These are phyloP conservation scores for Eupristina koningsbergeri DNA, from an alignment of 1,140 invertebrate species.

Conservation along the genomic window DNA sequence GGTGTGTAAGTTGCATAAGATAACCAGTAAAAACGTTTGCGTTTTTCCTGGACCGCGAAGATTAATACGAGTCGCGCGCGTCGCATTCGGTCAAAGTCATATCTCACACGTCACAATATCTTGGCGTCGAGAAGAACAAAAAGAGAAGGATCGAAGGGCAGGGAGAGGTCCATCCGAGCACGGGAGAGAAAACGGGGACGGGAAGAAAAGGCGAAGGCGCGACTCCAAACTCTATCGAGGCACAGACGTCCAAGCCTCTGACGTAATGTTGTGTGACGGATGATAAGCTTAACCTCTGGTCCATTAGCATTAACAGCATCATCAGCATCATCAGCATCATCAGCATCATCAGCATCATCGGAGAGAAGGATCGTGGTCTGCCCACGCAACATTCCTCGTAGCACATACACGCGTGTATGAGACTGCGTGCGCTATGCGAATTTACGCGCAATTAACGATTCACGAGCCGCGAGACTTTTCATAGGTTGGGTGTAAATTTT, in stretches of 20 bases:
- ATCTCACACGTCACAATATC: slow-evolving; percentile 51
- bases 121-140: slow-evolving; percentile 51
- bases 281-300: slow-evolving; percentile 68
- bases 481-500: background rate
- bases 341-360: too few species aligned
- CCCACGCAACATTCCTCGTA: slow-evolving; percentile 17
- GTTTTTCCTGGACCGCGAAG: background rate
- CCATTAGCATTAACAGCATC: slow-evolving; percentile 67
- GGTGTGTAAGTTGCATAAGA: background rate
- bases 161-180: slow-evolving; percentile 37
- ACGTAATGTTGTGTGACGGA: slow-evolving; percentile 51
- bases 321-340: too few species aligned
- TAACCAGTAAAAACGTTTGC: background rate
- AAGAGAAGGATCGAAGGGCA: slow-evolving; percentile 44
- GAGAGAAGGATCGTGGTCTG: slow-evolving; percentile 54
- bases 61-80: slow-evolving; percentile 42
- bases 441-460: slow-evolving; percentile 28
- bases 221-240: slow-evolving; percentile 64
- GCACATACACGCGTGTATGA: too few species aligned
- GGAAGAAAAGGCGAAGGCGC: slow-evolving; percentile 44
- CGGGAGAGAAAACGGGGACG: background rate
- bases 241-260: slow-evolving; percentile 52
- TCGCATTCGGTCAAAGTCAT: slow-evolving; percentile 48
- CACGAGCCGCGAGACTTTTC: background rate
- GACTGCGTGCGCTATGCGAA: too few species aligned